These are phyloP conservation scores for Therioaphis trifolii DNA, from an alignment of 2,888 invertebrate species.

Conservation along the genomic window DNA sequence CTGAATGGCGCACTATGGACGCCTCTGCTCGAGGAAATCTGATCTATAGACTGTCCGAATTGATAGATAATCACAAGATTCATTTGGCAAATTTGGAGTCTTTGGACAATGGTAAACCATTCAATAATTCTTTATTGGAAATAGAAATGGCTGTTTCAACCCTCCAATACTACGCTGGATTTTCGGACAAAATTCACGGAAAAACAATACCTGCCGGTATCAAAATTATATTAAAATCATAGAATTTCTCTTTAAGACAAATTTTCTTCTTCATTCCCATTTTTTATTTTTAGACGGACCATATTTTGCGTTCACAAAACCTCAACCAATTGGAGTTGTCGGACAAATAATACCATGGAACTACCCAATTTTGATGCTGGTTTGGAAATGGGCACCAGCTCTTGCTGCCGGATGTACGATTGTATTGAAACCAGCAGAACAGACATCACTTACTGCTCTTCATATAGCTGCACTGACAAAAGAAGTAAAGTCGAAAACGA, in stretches of 20 bases:
- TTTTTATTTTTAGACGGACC: slow-evolving; percentile 69
- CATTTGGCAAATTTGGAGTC: slow-evolving; percentile 81
- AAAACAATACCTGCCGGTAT: slow-evolving; percentile 69
- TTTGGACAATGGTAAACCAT: slow-evolving; percentile 95
- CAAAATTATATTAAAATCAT: background rate
- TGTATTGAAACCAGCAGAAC: slow-evolving; percentile 93
- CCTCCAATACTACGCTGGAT: slow-evolving; percentile 91
- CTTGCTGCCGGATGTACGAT: slow-evolving; percentile 74
- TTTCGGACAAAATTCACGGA: slow-evolving; percentile 90
- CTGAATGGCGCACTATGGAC: slow-evolving; percentile 72
- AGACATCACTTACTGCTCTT: slow-evolving; percentile 91
- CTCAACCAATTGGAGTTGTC: slow-evolving; percentile 76
- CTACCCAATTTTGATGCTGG: slow-evolving; percentile 73
- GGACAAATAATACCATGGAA: slow-evolving; percentile 74
- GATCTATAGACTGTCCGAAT: slow-evolving; percentile 71
- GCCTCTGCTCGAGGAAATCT: slow-evolving; percentile 74
- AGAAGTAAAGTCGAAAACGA: slow-evolving; percentile 70
- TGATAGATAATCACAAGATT: slow-evolving; percentile 52
- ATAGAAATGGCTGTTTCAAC: slow-evolving; percentile 74
- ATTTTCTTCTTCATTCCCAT: background rate
- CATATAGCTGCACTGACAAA: slow-evolving; percentile 86
- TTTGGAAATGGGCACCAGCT: slow-evolving; percentile 75
- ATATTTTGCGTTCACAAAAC: slow-evolving; percentile 72
- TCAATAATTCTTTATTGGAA: slow-evolving; percentile 76
- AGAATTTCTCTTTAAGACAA: background rate